Percentiles rank a stretch among this genome's conserved stretches.
These are phyloP conservation scores for Syrphus vitripennis DNA, from an alignment of 2,888 invertebrate species.

Conservation along the genomic window DNA sequence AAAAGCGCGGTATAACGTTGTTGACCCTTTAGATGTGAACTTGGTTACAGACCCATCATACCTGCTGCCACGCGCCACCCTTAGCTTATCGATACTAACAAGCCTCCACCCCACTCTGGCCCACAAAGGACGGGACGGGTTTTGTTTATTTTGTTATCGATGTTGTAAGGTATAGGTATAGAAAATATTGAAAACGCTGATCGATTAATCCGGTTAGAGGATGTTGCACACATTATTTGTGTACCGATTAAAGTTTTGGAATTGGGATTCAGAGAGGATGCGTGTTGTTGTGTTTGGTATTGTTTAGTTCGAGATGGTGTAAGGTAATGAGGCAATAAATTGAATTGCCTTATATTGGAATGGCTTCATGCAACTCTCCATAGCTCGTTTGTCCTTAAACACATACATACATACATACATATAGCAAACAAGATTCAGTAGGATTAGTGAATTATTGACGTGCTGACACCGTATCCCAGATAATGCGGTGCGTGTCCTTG, in stretches of 20 bases:
- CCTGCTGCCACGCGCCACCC: background rate
- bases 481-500: constrained; percentile 39
- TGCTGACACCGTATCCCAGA: constrained; percentile 21
- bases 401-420: background rate
- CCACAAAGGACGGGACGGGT: too few relatives aligned
- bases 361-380: background rate
- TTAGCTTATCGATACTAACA: constrained; percentile 55
- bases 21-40: constrained; percentile 48
- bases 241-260: constrained; percentile 55
- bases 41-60: constrained; percentile 10
- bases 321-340: constrained; percentile 55
- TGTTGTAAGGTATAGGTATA: too few relatives aligned
- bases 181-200: constrained; percentile 66
- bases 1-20: constrained; percentile 14
- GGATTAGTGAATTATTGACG: constrained; percentile 54
- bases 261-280: constrained; percentile 34
- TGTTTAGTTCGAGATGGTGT: background rate
- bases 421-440: constrained; percentile 8
- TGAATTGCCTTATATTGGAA: constrained; percentile 32
- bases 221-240: constrained; percentile 65
- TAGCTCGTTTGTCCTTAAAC: too few relatives aligned
- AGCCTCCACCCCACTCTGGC: background rate
- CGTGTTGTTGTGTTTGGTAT: background rate
- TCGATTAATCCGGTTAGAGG: constrained; percentile 70
- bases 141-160: background rate